Conservation (phyloP, 2,797 vertebrate species). For the Myioborus melanocephalus region DNA sequence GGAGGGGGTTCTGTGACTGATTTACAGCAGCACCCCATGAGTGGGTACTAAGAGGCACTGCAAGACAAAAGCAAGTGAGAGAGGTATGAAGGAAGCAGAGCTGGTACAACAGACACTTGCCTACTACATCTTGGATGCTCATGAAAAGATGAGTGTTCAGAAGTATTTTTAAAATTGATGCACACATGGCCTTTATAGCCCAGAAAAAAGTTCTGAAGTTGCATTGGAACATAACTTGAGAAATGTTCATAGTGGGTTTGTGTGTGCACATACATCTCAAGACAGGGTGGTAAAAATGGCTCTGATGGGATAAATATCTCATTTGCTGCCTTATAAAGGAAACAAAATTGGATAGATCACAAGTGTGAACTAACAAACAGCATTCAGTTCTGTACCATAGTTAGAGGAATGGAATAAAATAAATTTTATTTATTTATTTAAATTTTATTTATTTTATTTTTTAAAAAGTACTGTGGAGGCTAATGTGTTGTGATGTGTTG, state of each 20-base stretch:
- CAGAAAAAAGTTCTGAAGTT: neutral
- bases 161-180: neutral
- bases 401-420: neutral
- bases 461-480: neutral
- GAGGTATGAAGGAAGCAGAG: neutral
- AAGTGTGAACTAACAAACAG: neutral
- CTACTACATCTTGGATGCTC: neutral
- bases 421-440: neutral
- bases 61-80: neutral
- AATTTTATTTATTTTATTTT: neutral
- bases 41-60: neutral
- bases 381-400: neutral
- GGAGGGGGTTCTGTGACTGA: rapidly evolving
- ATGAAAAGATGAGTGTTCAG: neutral
- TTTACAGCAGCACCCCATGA: neutral
- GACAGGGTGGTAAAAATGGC: neutral
- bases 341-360: neutral
- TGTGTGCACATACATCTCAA: neutral
- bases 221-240: neutral
- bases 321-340: neutral
- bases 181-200: neutral
- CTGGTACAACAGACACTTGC: neutral
- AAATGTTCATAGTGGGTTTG: neutral
- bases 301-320: neutral
- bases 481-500: neutral